Evolutionary conservation across 2,888 invertebrate genomes (phyloP).

Genomic region (Meliscaeva auricollis): DNA sequence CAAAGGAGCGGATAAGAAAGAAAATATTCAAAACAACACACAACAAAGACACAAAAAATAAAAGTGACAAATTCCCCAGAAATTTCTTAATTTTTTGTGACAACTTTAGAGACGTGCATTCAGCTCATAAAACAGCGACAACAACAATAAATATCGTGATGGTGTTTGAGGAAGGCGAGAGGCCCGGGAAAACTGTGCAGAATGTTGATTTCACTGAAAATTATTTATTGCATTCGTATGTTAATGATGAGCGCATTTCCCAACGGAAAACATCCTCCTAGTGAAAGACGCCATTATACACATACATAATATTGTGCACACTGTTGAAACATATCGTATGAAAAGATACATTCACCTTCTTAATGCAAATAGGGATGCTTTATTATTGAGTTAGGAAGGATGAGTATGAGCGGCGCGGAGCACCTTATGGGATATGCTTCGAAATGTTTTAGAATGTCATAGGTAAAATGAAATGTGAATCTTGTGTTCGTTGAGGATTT

Average conservation of each 20-base stretch:
- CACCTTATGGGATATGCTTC: neutral
- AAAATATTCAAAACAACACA: conserved; percentile 37
- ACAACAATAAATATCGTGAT: neutral
- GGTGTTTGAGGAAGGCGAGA: neutral
- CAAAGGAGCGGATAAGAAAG: conserved; percentile 26
- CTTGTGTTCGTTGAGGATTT: conserved; percentile 27
- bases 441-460: conserved; percentile 13
- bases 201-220: conserved; percentile 70
- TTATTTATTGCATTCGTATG: conserved; percentile 76
- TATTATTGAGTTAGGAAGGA: conserved; percentile 5
- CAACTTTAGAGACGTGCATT: conserved; percentile 44
- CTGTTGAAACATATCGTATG: conserved; percentile 40
- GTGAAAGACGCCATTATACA: conserved; percentile 51
- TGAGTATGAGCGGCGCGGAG: neutral
- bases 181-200: conserved; percentile 12
- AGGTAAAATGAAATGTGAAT: conserved; percentile 21
- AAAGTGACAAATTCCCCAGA: conserved; percentile 36
- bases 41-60: conserved; percentile 38
- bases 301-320: conserved; percentile 59
- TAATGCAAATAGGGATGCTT: conserved; percentile 50
- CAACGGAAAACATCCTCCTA: conserved; percentile 38
- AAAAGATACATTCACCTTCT: conserved; percentile 51
- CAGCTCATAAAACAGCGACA: conserved; percentile 25
- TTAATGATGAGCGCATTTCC: conserved; percentile 73
- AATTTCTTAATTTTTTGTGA: conserved; percentile 69